Percentiles rank a stretch among this genome's conserved stretches.
Conservation (phyloP, 2,888 invertebrate species). For the Iphiclides podalirius region DNA sequence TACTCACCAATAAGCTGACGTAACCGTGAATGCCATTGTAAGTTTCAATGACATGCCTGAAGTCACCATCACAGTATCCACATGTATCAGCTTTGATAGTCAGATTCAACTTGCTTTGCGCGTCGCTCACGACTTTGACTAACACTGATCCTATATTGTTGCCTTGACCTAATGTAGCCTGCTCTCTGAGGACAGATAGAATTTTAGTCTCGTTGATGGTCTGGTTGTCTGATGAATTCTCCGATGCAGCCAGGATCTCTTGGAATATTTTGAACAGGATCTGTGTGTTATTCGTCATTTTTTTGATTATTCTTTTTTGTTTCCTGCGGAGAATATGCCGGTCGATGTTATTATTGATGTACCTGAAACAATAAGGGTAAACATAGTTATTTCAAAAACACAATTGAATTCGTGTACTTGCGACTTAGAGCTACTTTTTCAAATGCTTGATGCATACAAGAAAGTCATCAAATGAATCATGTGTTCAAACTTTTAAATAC, state of each 20-base stretch:
- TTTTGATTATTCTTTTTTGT: constrained; percentile 22
- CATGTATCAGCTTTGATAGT: constrained; percentile 55
- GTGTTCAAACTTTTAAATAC: no score
- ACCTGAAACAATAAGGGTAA: no score
- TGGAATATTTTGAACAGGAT: constrained; percentile 67
- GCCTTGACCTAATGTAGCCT: constrained; percentile 44
- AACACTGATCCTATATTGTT: constrained; percentile 56
- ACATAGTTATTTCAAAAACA: no score
- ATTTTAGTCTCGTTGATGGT: constrained; percentile 63
- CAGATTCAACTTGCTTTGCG: constrained; percentile 52
- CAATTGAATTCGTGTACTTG: no score
- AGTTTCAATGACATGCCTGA: constrained; percentile 79
- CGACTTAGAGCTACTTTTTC: no score
- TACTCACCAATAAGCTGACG: constrained; percentile 87
- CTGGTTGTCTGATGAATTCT: constrained; percentile 52
- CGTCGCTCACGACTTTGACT: constrained; percentile 62
- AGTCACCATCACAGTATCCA: constrained; percentile 81
- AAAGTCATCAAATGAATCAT: no score
- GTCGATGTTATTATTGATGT: no score
- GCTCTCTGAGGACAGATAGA: constrained; percentile 56
- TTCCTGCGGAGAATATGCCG: no score
- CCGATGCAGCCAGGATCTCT: constrained; percentile 68
- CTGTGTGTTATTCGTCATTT: constrained; percentile 66
- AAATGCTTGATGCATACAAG: no score
- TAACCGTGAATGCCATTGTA: constrained; percentile 90